These are phyloP conservation scores for Dolichomitus sp. DNA, from an alignment of 2,888 invertebrate species.

Conservation along the genomic window DNA sequence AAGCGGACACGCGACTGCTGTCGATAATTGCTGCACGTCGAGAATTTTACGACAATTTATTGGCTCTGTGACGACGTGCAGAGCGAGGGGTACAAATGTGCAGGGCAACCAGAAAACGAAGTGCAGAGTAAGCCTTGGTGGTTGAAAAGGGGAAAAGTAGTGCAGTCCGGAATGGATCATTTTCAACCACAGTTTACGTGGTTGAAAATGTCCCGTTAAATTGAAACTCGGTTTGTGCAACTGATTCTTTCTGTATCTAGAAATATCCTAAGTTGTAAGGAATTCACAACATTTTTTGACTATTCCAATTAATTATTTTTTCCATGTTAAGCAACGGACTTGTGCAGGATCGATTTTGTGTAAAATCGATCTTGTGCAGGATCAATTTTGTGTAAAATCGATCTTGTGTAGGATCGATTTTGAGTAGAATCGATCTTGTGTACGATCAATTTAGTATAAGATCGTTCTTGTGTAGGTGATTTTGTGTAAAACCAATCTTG, in stretches of 20 bases:
- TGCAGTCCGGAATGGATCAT: constrained; percentile 22
- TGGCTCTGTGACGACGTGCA: constrained; percentile 27
- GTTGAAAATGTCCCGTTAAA: constrained; percentile 16
- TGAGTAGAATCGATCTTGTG: too few species aligned
- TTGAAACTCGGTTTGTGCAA: constrained; percentile 3
- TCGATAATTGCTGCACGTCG: constrained; percentile 66
- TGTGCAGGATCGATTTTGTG: neutral
- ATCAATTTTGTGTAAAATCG: too few species aligned
- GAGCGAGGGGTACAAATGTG: constrained; percentile 32
- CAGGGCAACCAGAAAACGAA: constrained; percentile 2
- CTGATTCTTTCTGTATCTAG: too few species aligned
- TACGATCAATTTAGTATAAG: too few species aligned
- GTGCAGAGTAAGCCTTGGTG: neutral
- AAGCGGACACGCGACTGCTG: constrained; percentile 58
- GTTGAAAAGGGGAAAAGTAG: constrained; percentile 26
- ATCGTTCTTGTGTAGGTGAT: too few species aligned
- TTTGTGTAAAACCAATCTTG: too few species aligned
- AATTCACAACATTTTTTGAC: too few species aligned
- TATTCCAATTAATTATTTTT: too few species aligned
- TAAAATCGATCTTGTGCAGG: too few species aligned
- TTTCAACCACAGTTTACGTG: constrained; percentile 15
- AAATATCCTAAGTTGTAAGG: too few species aligned
- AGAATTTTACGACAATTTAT: constrained; percentile 65
- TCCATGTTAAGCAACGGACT: constrained; percentile 6
- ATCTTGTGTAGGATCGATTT: too few species aligned